A percentile compares a stretch with the other conserved stretches of the same genome.
Conservation (phyloP, 1,140 invertebrate genomes). For the Zaprionus gabonicus region DNA sequence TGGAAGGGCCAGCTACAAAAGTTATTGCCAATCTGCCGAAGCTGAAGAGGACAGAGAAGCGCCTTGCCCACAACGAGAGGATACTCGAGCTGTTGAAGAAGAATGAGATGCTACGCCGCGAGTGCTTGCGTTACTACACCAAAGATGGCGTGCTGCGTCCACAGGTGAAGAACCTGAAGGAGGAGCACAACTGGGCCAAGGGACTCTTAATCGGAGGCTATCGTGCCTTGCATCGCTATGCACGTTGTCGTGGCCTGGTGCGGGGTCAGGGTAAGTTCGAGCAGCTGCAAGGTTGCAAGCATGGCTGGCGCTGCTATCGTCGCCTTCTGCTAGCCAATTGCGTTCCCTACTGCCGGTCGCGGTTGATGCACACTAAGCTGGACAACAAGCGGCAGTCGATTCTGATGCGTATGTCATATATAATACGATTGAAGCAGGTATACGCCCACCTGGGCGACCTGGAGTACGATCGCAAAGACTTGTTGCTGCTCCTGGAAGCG, state of each 20-base stretch:
- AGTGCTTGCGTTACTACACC: constrained; percentile 41
- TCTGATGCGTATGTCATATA: constrained; percentile 22
- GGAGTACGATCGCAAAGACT: not conserved
- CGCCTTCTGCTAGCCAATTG: not conserved
- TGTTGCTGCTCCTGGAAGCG: not conserved
- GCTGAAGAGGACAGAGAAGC: not conserved
- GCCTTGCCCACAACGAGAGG: not conserved
- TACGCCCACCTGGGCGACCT: constrained; percentile 23
- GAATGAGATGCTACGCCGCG: constrained; percentile 13
- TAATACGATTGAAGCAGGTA: constrained; percentile 30
- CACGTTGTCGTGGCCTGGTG: not conserved
- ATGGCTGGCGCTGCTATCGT: constrained; percentile 3
- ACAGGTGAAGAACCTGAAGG: not conserved
- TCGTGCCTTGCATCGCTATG: constrained; percentile 2
- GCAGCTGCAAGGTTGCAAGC: not conserved
- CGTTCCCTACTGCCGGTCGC: not conserved
- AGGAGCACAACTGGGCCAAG: not conserved
- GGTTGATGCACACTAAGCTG: not conserved
- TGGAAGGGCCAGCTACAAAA: too few relatives aligned
- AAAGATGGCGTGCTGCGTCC: constrained; percentile 25
- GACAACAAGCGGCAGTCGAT: constrained; percentile 7
- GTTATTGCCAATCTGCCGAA: not conserved
- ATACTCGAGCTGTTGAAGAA: not conserved
- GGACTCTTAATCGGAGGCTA: constrained; percentile 14
- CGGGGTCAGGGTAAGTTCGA: not conserved